Conservation (phyloP, 1,140 invertebrate species). For the Drosophila orena region DNA sequence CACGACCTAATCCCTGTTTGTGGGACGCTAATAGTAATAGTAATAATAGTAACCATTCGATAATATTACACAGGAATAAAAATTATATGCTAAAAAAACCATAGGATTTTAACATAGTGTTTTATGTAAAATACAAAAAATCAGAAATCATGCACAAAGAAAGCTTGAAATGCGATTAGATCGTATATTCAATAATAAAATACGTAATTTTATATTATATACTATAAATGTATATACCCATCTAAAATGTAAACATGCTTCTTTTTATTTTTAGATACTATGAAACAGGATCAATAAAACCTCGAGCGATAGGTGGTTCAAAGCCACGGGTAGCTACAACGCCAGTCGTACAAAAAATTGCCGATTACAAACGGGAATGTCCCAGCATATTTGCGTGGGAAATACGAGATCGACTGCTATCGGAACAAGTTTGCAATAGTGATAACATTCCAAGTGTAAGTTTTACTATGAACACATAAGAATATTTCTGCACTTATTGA, state of each 20-base stretch:
- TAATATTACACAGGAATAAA: no score
- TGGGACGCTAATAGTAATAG: no score
- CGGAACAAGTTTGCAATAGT: slow-evolving; percentile 98
- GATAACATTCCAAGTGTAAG: slow-evolving; percentile 99
- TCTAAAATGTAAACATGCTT: background rate
- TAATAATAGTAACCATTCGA: no score
- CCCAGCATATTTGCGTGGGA: slow-evolving; percentile 99
- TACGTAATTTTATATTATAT: no score
- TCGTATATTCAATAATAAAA: no score
- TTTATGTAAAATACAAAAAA: no score
- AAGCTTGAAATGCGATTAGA: no score
- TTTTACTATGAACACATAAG: slow-evolving; percentile 71
- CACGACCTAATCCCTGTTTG: no score
- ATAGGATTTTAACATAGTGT: no score
- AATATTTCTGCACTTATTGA: background rate
- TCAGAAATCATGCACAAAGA: no score
- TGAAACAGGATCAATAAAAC: slow-evolving; percentile 98
- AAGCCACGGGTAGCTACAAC: slow-evolving; percentile 98
- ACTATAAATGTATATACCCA: no score
- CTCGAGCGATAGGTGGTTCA: slow-evolving; percentile 97
- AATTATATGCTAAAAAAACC: no score
- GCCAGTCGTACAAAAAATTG: slow-evolving; percentile 96
- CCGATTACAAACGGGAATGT: slow-evolving; percentile 97
- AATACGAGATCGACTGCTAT: slow-evolving; percentile 97
- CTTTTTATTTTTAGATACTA: slow-evolving; percentile 92